A percentile compares a stretch with the other conserved stretches of the same genome.
Evolutionary conservation across 2,888 invertebrate species (phyloP).

Genomic region (Drosophila macrospina): DNA sequence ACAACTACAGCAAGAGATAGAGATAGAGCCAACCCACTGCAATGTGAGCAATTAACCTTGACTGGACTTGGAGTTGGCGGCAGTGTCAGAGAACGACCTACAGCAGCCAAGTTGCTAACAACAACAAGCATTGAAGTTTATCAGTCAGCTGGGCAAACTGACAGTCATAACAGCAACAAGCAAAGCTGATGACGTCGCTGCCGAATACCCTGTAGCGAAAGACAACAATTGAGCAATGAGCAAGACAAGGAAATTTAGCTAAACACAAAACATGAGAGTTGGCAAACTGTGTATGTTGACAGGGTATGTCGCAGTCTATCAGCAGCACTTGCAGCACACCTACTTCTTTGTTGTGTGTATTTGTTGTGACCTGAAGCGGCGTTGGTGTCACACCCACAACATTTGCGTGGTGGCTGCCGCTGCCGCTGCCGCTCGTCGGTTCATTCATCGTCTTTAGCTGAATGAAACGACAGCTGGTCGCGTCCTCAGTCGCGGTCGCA

Average conservation of each 20-base stretch:
- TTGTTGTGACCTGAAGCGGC: slow-evolving; percentile 71
- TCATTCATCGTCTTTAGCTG: slow-evolving; percentile 72
- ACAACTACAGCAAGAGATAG: slow-evolving; percentile 2
- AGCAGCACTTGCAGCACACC: slow-evolving; percentile 18
- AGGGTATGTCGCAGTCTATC: slow-evolving; percentile 21
- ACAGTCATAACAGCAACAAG: slow-evolving; percentile 16
- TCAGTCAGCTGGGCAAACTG: slow-evolving; percentile 63
- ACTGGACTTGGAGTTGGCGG: slow-evolving; percentile 79
- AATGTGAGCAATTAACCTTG: slow-evolving; percentile 76
- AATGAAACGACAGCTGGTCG: slow-evolving; percentile 65
- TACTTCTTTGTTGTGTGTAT: slow-evolving; percentile 50
- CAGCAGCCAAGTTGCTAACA: slow-evolving; percentile 43
- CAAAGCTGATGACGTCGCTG: slow-evolving; percentile 32
- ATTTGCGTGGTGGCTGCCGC: slow-evolving; percentile 56
- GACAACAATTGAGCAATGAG: background rate
- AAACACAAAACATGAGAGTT: background rate
- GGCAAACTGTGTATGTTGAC: background rate
- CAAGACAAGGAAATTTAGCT: background rate
- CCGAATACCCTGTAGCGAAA: slow-evolving; percentile 29
- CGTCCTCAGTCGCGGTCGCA: slow-evolving; percentile 13
- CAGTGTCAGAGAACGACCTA: slow-evolving; percentile 68
- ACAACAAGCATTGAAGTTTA: slow-evolving; percentile 49
- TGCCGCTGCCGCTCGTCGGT: too few relatives aligned
- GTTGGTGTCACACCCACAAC: slow-evolving; percentile 76
- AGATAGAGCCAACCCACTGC: slow-evolving; percentile 61